These are phyloP conservation scores for Gnathonemus echidnorhynchus DNA, from an alignment of 2,113 vertebrate genomes.

Conservation along the genomic window DNA sequence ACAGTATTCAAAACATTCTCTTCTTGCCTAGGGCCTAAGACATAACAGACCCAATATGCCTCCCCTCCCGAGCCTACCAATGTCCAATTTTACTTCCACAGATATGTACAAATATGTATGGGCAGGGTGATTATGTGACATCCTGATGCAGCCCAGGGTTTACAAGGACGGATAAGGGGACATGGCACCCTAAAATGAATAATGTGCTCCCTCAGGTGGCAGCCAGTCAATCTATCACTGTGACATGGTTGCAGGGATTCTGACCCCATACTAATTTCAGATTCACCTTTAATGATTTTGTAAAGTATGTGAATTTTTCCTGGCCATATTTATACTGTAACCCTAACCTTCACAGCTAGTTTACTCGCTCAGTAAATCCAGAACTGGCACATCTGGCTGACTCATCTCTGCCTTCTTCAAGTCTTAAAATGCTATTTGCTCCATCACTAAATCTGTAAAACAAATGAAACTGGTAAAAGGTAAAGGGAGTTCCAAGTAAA, in stretches of 20 bases:
- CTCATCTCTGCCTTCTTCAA: not conserved
- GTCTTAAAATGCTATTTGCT: not conserved
- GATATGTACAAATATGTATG: not conserved
- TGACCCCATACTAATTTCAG: no score
- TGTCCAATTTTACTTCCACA: no score
- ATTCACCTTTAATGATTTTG: not conserved
- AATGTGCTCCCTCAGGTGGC: no score
- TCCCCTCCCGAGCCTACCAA: no score
- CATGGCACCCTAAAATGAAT: not conserved
- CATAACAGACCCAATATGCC: no score
- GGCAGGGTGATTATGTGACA: not conserved
- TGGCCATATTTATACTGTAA: not conserved
- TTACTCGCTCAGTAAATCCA: not conserved
- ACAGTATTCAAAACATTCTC: no score
- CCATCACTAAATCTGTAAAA: not conserved
- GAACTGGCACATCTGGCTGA: not conserved
- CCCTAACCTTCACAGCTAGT: not conserved
- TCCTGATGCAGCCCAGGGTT: not conserved
- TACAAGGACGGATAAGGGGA: not conserved
- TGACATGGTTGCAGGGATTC: no score
- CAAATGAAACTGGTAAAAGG: not conserved
- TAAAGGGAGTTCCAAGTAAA: not conserved
- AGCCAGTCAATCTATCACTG: no score
- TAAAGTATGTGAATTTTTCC: not conserved
- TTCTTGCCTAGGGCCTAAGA: no score